Evolutionary conservation across 2,797 vertebrate genomes (phyloP), one percentile per base, ranked within the genome.

Genomic region (Sebastes goodei): DNA sequence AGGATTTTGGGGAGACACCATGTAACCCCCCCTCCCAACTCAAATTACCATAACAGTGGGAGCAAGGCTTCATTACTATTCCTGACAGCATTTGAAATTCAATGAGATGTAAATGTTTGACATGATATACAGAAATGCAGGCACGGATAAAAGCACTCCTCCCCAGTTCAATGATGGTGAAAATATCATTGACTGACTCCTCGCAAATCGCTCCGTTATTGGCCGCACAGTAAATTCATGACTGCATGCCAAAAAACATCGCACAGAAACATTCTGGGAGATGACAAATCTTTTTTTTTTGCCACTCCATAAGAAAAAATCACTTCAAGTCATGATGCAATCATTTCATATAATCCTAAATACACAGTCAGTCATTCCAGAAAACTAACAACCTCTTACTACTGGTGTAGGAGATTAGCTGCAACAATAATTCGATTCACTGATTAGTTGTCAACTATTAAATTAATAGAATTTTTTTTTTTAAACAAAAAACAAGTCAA

Each of bases 91-190:
- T 96, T 95, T 96, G 95, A 96, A 96, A 96, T 96, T 96, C 96
- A 96, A 96, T 96, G 95, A 96, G 94, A 96, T 96, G 95, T 95
- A 96, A 96, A 96, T 96, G 94, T 94, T 96, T 94, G 93, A 95
- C 95, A 95, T 93, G 94, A 96, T 94, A 95, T 93, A 95, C 94
- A 95, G 88, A 95, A 95, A 95, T 88, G 85, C 78, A 84, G 91
- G 85, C 85, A 76, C 80, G 92, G 92, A 96, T 94, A 95, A 94
- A 95, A 94, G 95, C 89, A 93, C 89, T 93, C 84, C 91, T 93
- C 85, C 89, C 83, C 82, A 88, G 90, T 93, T 95, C 95, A 95
- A 70, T 94, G 95, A 94, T 91, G 93, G 92, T 92, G 95, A 95
- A 95, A 95, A 95, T 93, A 95, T 94, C 89, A 94, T 92, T 92